These are phyloP conservation scores for Philotrypesis tridentata DNA, from an alignment of 1,140 invertebrate species.

Conservation along the genomic window DNA sequence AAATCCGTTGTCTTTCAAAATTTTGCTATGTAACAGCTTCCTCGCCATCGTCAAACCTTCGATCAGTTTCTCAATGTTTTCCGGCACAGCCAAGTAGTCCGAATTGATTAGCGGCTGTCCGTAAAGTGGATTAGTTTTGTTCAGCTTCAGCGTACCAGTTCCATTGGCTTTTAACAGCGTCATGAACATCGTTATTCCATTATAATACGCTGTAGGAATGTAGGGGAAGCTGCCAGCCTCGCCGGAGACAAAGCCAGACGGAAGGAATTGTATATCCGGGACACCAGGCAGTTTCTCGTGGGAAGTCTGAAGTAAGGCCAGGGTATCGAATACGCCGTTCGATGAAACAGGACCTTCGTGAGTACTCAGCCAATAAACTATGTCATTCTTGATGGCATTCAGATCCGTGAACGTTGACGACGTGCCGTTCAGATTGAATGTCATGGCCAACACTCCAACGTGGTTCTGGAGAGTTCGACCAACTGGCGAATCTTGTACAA, in stretches of 20 bases:
- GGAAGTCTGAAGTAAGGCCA: neutral
- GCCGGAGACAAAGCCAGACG: neutral
- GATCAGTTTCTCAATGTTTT: neutral
- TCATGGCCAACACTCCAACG: neutral
- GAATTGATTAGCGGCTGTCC: neutral
- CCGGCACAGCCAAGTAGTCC: neutral
- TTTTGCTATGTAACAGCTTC: neutral
- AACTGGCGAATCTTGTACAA: slow-evolving; percentile 1
- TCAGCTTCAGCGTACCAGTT: neutral
- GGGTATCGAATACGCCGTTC: neutral
- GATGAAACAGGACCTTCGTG: slow-evolving; percentile 1
- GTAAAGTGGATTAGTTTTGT: neutral
- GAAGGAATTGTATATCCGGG: neutral
- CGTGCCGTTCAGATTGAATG: neutral
- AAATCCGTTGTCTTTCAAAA: neutral
- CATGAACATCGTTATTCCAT: neutral
- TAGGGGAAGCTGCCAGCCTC: neutral
- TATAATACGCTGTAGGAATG: neutral
- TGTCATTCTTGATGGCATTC: neutral
- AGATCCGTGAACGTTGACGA: neutral
- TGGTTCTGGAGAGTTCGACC: slow-evolving; percentile 8
- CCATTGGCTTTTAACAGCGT: neutral
- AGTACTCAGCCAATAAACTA: slow-evolving; percentile 6
- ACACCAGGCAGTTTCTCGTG: neutral
- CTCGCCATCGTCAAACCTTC: neutral